A percentile compares a stretch with the other conserved stretches of the same genome.
These are phyloP conservation scores for Lanius collurio DNA, from an alignment of 2,113 vertebrate species.

Conservation along the genomic window DNA sequence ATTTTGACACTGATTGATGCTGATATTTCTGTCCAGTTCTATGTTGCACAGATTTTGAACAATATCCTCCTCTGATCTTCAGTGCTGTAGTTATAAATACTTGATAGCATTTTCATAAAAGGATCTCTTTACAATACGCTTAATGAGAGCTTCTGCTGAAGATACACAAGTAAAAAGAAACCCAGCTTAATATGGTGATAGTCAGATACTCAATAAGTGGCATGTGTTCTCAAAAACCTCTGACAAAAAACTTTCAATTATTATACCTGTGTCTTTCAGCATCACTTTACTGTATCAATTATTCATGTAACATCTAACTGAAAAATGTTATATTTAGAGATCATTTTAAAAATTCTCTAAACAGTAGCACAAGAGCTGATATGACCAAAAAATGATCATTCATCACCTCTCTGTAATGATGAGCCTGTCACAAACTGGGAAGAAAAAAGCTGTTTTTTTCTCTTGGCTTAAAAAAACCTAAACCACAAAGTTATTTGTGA, in stretches of 20 bases:
- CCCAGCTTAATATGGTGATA: constrained; percentile 6
- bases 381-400: constrained; percentile 81
- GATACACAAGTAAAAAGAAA: constrained; percentile 35
- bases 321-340: constrained; percentile 70
- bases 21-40: constrained; percentile 47
- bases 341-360: constrained; percentile 66
- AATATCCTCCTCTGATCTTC: constrained; percentile 52
- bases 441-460: constrained; percentile 71
- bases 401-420: constrained; percentile 80
- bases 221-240: constrained; percentile 36
- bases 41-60: constrained; percentile 47
- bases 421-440: constrained; percentile 78
- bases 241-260: constrained; percentile 55
- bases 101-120: constrained; percentile 46
- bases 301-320: constrained; percentile 66
- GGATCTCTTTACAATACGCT: constrained; percentile 52
- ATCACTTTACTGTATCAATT: constrained; percentile 68
- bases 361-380: constrained; percentile 77
- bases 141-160: constrained; percentile 64
- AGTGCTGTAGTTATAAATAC: constrained; percentile 55
- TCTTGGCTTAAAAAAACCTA: constrained; percentile 44
- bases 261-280: constrained; percentile 70
- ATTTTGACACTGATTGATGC: constrained; percentile 38
- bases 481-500: constrained; percentile 72
- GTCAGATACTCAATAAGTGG: constrained; percentile 44